Percentiles rank a stretch among this genome's conserved stretches.
phyloP scores from a whole-genome alignment of 2,888 invertebrate species.

The Orthonychiurus folsomi region DNA sequence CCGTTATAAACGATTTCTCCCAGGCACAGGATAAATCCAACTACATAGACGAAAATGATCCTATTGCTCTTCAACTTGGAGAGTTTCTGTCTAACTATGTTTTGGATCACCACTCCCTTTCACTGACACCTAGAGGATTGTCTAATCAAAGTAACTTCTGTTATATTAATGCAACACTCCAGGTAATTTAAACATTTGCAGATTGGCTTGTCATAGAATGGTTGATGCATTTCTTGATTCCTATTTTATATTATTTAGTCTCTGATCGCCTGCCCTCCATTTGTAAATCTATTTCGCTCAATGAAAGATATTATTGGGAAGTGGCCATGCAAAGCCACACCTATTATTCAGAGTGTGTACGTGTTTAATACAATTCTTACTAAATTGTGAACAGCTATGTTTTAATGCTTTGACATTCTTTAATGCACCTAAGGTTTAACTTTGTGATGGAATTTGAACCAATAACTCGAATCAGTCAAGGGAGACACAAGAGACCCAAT shows the following conservation, averaged over 20 bases:
- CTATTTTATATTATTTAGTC: slow-evolving; percentile 54
- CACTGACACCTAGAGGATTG: slow-evolving; percentile 78
- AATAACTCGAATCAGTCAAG: slow-evolving; percentile 45
- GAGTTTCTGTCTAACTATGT: slow-evolving; percentile 67
- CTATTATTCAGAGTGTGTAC: slow-evolving; percentile 87
- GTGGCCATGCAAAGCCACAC: slow-evolving; percentile 48
- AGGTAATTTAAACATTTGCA: slow-evolving; percentile 27
- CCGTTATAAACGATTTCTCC: not conserved
- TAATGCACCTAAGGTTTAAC: slow-evolving; percentile 54
- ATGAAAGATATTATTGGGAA: slow-evolving; percentile 47
- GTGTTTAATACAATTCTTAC: no score
- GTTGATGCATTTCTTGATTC: not conserved
- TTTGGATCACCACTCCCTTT: slow-evolving; percentile 67
- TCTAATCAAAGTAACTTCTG: slow-evolving; percentile 92
- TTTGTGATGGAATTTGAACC: slow-evolving; percentile 69
- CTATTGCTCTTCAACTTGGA: slow-evolving; percentile 46
- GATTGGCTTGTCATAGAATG: not conserved
- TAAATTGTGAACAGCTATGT: no score
- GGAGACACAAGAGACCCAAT: slow-evolving; percentile 22
- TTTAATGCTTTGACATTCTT: no score
- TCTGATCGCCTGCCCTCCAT: slow-evolving; percentile 84
- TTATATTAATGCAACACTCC: slow-evolving; percentile 85
- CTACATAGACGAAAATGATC: slow-evolving; percentile 31
- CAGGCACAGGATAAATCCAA: not conserved
- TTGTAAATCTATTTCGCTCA: slow-evolving; percentile 79